Conservation (phyloP, 2,797 vertebrate genomes). For the Dendrocincla tyrannina region DNA sequence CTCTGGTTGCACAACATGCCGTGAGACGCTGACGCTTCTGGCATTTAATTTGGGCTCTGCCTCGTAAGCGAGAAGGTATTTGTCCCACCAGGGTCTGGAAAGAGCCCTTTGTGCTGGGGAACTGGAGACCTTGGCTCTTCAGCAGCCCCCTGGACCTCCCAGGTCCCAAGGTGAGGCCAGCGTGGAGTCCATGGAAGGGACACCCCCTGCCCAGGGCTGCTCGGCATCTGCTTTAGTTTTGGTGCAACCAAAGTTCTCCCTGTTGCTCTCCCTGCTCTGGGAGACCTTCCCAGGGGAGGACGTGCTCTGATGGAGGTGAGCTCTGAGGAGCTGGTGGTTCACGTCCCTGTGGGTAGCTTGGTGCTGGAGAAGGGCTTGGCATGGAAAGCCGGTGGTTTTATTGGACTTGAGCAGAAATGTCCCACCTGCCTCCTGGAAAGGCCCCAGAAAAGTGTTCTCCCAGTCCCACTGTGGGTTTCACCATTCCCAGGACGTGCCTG, state of each 20-base stretch:
- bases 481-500: background rate
- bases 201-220: too few species aligned
- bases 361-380: background rate
- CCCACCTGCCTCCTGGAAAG: background rate
- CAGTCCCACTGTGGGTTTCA: background rate
- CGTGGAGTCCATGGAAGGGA: background rate
- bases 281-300: background rate
- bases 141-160: background rate
- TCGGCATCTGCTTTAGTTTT: too few species aligned
- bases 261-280: background rate
- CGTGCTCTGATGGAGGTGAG: background rate
- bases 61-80: slow-evolving; percentile 5
- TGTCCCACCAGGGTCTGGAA: background rate
- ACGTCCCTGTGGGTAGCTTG: accelerated
- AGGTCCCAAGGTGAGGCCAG: background rate
- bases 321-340: background rate
- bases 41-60: background rate
- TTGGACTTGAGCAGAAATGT: background rate
- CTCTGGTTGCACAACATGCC: slow-evolving; percentile 5
- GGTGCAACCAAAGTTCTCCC: background rate
- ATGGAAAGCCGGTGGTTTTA: background rate
- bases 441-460: background rate
- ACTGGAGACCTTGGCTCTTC: background rate
- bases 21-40: background rate
- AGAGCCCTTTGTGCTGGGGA: background rate